phyloP scores from a whole-genome alignment of 92 coral and sea anemone species.

The Palythoa heliodiscus region DNA sequence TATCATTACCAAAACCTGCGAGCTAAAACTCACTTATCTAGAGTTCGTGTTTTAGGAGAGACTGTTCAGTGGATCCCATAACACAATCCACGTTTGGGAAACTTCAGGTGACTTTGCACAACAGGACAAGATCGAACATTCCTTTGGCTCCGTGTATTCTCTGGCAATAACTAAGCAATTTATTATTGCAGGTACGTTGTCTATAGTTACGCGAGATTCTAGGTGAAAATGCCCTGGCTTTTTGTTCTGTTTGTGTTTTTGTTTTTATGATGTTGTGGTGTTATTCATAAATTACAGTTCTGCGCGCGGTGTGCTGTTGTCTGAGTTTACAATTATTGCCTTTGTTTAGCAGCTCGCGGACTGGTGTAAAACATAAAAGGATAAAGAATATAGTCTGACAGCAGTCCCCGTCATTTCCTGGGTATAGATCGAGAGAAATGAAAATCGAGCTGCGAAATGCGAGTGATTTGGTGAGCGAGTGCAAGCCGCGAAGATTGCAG shows the following conservation, averaged over 20 bases:
- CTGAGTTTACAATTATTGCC: too few species aligned
- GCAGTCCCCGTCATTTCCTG: too few species aligned
- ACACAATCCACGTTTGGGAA: constrained; percentile 96
- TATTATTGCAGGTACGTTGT: constrained; percentile 85
- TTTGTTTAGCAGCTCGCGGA: too few species aligned
- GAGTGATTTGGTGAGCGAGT: too few species aligned
- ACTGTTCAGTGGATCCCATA: constrained; percentile 94
- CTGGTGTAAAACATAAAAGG: too few species aligned
- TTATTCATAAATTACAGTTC: neutral
- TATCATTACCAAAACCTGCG: too few species aligned
- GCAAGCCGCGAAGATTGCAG: too few species aligned
- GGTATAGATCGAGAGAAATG: too few species aligned
- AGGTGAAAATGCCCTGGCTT: neutral
- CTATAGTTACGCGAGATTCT: neutral
- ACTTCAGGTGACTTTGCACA: constrained; percentile 87
- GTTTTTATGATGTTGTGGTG: neutral
- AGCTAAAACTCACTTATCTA: neutral
- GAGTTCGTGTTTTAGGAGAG: constrained; percentile 62
- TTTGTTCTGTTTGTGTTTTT: neutral
- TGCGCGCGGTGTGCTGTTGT: neutral
- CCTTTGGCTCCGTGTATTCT: constrained; percentile 93
- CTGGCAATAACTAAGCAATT: constrained; percentile 86
- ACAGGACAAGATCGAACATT: constrained; percentile 81
- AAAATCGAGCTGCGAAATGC: too few species aligned
- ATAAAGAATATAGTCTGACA: too few species aligned